Evolutionary conservation across 2,888 invertebrate genomes (phyloP), one percentile per base, ranked within the genome.

Genomic region (Galerucella calmariensis): DNA sequence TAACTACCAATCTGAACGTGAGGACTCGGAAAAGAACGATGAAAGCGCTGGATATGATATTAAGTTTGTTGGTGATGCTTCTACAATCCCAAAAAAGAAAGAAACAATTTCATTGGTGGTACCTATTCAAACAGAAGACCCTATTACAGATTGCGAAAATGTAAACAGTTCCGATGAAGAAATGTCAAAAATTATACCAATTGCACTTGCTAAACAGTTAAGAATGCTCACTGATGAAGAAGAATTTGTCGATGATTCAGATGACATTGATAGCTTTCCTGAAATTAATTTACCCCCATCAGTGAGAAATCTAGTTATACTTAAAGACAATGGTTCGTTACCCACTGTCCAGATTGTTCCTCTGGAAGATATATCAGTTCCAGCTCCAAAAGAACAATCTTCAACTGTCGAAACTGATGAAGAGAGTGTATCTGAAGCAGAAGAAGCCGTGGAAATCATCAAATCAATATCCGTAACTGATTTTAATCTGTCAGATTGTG

Each of bases 131-230:
- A 68, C 67, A 20, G 88, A 82, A 65, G 84, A 88, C 62, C 86
- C 85, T 1, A 27, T 87, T 2, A 90, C 90, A 6, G 90, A 90
- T 80, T 82, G 88, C 16, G 90, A 90, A 81, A 87, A 88, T 77
- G 82, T 90, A n/a, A 87, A 88, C 48, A 78, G 77, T 70, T 85
- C 86, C 41, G 82, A 84, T 14, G 84, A 84, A 66, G 79, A 78
- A 46, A 80, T 83, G 67, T 82, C 82, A n/a, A 83, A 85, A 75
- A 81, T 82, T 56, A 85, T 87, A 46, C 86, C 86, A 8, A 79
- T 86, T 2, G 82, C 85, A 44, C 76, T 85, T 12, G 79, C 86
- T 68, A 86, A 87, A 5, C 84, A 84, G 68, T 83, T 72, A 20
- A 35, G 8, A 12, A 48, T 56, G 63, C 68, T 70, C 11, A 82